Base-by-base conservation (phyloP, 2,797 vertebrate species). In the Clarias platycephalus region DNA sequence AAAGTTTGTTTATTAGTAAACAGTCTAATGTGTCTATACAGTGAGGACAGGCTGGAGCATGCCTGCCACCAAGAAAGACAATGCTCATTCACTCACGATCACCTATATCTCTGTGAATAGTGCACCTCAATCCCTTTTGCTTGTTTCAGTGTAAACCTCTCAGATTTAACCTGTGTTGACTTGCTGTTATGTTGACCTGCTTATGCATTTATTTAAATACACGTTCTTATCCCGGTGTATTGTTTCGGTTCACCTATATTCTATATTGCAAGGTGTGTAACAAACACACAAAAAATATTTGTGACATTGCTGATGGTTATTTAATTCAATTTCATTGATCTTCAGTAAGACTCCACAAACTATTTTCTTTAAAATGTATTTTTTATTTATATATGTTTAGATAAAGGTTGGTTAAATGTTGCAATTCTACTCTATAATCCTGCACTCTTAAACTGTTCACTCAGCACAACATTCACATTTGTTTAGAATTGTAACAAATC, bases 1-100 rank as follows among this genome's bases (percentile, higher is more conserved):
- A 89, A 53, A 84, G 75, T 72, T 31, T 88, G 57, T 60, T 77
- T 18, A 80, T 40, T 83, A 44, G 74, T 86, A 72, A 87, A 80
- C 28, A 22, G 62, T 77, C 44, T 74, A 74, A 84, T 82, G n/a
- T 37, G 83, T 22, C 80, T 6, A 76, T 70, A 83, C 57, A 74
- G 63, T 70, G 15, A 53, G 70, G 63, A 67, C 86, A 85, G 83
- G 88, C 82, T 28, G 53, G 28, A 9, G 68, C 91, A 84, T 6
- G 87, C 75, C 72, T 71, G 24, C 44, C 70, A 74, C 37, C 79
- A 49, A 49, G 44, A 49, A 37, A 72, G 77, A 80, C 71, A 82
- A 76, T 55, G 74, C 78, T 71, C 80, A 85, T 78, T 87, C 66
- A 31, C 58, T 49, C 37, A 78, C 84, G 31, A 81, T 72, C 34